A percentile compares a stretch with the other conserved stretches of the same genome.
Conservation (phyloP, 2,888 invertebrate genomes). For the Andrena haemorrhoa region DNA sequence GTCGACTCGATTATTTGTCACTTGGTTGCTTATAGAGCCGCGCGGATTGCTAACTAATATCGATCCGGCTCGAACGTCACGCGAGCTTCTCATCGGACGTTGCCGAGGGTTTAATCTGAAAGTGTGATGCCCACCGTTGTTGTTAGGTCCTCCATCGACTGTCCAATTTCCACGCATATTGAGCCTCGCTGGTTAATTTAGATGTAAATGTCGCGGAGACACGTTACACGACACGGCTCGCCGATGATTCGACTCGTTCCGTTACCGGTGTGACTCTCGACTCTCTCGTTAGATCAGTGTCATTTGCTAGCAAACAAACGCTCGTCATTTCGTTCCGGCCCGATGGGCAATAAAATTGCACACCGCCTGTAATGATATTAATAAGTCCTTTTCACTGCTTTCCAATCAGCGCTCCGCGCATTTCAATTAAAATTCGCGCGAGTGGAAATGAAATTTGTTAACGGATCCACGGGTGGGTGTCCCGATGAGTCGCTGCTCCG, state of each 20-base stretch:
- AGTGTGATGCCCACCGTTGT: conserved; percentile 17
- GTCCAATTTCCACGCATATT: neutral
- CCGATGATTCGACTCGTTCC: neutral
- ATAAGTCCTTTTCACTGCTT: neutral
- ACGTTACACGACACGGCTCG: neutral
- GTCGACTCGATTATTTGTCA: conserved; percentile 35
- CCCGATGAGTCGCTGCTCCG: conserved; percentile 29
- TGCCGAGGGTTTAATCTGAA: conserved; percentile 8
- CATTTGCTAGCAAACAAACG: neutral
- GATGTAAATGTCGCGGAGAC: neutral
- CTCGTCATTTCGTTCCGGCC: neutral
- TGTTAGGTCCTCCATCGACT: conserved; percentile 8
- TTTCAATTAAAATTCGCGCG: conserved; percentile 1
- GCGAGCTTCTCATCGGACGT: conserved; percentile 39
- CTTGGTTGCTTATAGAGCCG: conserved; percentile 1
- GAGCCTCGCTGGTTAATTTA: conserved; percentile 11
- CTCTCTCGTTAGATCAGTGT: neutral
- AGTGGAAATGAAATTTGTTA: conserved; percentile 1
- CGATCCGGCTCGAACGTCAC: conserved; percentile 13
- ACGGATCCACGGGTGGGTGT: conserved; percentile 16
- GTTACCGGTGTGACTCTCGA: neutral
- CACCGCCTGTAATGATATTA: neutral
- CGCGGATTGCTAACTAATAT: conserved; percentile 13
- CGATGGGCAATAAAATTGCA: neutral
- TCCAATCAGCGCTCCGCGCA: neutral